These are phyloP conservation scores for Siphonodentalium dalli DNA, from an alignment of 2,888 invertebrate species.

Conservation along the genomic window DNA sequence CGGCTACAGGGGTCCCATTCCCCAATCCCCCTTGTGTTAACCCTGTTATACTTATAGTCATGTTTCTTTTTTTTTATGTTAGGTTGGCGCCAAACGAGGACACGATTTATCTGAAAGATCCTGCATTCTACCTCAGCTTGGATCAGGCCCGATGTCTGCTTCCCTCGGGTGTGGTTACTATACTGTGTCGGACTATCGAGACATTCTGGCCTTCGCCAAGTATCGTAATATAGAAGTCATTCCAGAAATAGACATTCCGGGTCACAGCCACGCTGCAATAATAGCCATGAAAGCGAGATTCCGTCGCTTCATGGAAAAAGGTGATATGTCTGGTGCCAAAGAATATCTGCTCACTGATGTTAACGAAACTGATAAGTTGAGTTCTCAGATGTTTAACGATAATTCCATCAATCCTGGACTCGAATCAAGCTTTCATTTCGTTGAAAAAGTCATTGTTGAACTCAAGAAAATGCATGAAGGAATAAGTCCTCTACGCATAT, in stretches of 20 bases:
- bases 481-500: conserved; percentile 40
- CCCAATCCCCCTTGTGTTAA: too few species aligned
- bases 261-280: too few species aligned
- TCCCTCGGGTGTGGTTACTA: conserved; percentile 40
- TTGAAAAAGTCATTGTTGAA: conserved; percentile 50
- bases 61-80: conserved; percentile 1
- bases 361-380: conserved; percentile 26
- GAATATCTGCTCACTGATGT: conserved; percentile 41
- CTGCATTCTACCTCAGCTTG: conserved; percentile 42
- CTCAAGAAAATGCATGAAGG: conserved; percentile 45
- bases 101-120: conserved; percentile 29
- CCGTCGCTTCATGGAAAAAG: conserved; percentile 32
- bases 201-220: conserved; percentile 40
- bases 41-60: too few species aligned
- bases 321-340: conserved; percentile 31
- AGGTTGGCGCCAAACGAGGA: conserved; percentile 35
- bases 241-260: conserved; percentile 57
- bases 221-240: conserved; percentile 48
- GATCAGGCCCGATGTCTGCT: conserved; percentile 37
- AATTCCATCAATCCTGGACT: conserved; percentile 61
- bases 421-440: conserved; percentile 52
- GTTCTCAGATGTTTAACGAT: conserved; percentile 57
- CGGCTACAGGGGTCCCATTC: too few species aligned
- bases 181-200: conserved; percentile 39
- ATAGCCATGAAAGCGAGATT: too few species aligned